phyloP scores from a whole-genome alignment of 1,140 invertebrate genomes.

The Antheraea mylitta region DNA sequence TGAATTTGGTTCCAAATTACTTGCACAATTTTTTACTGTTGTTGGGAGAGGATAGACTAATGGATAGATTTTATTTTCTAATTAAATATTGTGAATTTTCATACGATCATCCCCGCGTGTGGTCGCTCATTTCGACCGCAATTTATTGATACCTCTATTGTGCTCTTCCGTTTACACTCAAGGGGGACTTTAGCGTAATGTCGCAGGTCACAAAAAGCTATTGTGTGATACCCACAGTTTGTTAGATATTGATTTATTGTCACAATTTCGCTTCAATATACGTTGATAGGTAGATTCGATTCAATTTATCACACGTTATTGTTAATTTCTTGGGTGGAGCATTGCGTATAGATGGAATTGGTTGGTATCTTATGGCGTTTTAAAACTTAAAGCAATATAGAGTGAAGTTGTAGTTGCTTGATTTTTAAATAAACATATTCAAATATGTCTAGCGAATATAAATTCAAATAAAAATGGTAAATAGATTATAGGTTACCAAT shows the following conservation, averaged over 20 bases:
- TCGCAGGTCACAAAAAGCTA: constrained; percentile 5
- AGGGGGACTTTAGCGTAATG: constrained; percentile 4
- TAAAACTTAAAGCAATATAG: background rate
- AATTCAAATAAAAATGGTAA: no score
- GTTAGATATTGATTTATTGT: constrained; percentile 10
- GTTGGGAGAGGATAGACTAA: background rate
- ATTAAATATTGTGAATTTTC: constrained; percentile 12
- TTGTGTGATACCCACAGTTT: background rate
- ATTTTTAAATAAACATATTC: no score
- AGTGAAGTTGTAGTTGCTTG: no score
- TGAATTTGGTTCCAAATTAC: background rate
- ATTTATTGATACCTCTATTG: constrained; percentile 3
- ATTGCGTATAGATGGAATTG: background rate
- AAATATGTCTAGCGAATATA: no score
- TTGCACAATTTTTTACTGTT: background rate
- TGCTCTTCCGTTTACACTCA: background rate
- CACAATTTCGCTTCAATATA: constrained; percentile 8
- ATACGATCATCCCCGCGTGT: background rate
- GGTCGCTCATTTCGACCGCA: constrained; percentile 8
- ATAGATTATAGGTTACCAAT: no score
- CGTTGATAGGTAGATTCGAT: constrained; percentile 12
- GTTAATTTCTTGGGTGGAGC: background rate
- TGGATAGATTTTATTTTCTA: constrained; percentile 8
- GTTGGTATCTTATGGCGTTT: background rate
- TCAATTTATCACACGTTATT: constrained; percentile 6